These are phyloP conservation scores for Burhinus bistriatus DNA, from an alignment of 2,113 vertebrate species.

Conservation along the genomic window DNA sequence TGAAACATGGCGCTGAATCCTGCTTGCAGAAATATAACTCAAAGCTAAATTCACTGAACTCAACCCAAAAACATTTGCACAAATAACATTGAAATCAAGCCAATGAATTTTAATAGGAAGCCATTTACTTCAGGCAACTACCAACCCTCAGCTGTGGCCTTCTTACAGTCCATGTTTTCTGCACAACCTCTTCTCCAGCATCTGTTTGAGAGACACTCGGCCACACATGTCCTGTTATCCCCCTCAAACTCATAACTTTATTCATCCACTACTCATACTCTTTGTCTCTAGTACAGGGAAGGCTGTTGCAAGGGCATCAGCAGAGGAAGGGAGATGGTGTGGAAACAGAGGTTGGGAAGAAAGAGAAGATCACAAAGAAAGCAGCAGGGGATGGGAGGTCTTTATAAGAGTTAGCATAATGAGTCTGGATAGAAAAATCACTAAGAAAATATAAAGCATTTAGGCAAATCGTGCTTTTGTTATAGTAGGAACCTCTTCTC, in stretches of 20 bases:
- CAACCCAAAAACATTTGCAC: not conserved
- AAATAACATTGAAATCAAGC: not conserved
- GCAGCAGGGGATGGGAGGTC: fast-evolving
- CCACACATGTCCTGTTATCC: fast-evolving
- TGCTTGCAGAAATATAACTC: not conserved
- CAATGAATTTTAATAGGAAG: not conserved
- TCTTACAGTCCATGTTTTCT: not conserved
- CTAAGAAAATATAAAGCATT: not conserved
- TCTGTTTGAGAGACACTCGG: not conserved
- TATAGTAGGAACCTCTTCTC: not conserved
- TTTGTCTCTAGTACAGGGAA: not conserved
- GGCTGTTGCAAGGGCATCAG: too few species aligned
- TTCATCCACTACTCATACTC: fast-evolving
- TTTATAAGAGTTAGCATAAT: not conserved
- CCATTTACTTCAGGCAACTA: not conserved
- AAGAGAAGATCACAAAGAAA: not conserved
- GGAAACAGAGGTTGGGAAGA: not conserved
- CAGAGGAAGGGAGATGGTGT: not conserved
- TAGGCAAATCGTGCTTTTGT: not conserved
- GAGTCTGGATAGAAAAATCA: not conserved
- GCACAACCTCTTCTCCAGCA: not conserved
- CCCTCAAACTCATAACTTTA: not conserved
- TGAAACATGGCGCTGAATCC: not conserved
- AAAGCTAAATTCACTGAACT: not conserved
- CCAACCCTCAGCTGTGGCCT: not conserved